Evolutionary conservation across 35 echinoderm and acorn worm species (phyloP), one percentile per base, ranked within the genome.

Genomic region (Stichopus chloronotus): DNA sequence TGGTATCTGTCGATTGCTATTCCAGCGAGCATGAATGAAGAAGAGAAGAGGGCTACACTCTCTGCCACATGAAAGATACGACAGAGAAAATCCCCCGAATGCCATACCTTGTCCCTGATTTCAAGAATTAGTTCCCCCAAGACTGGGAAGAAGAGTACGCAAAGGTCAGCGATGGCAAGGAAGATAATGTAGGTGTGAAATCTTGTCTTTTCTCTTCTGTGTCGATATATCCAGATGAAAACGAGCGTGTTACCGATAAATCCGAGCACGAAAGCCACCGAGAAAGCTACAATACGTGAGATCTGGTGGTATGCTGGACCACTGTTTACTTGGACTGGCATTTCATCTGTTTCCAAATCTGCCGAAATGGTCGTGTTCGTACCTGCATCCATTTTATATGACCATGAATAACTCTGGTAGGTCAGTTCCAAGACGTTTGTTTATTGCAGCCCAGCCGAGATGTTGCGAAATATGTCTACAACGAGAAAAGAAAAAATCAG

Each of bases 1-100:
- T 98, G 95, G 69, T 93, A 95, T 12, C 97, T 85, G 78, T 98
- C 97, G 24, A 96, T 81, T 0, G 94, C 90, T 22, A 98, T 98
- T 0, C 87, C 97, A 23, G 94, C 97, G 6, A 98, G 92, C 93
- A 98, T 98, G 56, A 94, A 94, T 8, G 93, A 94, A 25, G 95
- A 96, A 8, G 97, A 93, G 69, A 96, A 94, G 9, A 98, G 86
- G 4, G 97, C 93, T 5, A 96, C 25, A 57, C 95, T 92, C 53
- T 96, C 86, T 23, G 93, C 79, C 0, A 98, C 60, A 53, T 79
- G 92, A 23, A 91, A 93, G 11, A 96, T 16, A 8, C 89, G 91
- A 54, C 97, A 98, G 11, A 90, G 87, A 2, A 93, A 95, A 79
- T 98, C 93, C 10, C 90, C 78, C 0, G 69, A 63, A 43, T 58